Base-by-base conservation (phyloP, 2,113 vertebrate genomes). In the Panurus biarmicus region DNA sequence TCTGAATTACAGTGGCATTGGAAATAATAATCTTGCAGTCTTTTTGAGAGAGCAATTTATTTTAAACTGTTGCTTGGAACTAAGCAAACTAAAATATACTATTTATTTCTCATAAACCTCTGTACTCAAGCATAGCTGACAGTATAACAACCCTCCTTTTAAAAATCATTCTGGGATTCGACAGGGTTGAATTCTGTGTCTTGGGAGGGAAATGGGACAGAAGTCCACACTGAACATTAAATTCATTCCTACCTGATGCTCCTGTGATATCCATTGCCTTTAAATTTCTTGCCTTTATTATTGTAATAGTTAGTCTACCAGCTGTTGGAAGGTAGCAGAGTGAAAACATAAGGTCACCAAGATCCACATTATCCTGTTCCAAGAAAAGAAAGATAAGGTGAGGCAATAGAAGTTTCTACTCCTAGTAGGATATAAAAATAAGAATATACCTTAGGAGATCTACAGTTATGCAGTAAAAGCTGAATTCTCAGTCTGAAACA, bases 181-280 rank as follows among this genome's bases (percentile, higher is more conserved):
- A 88, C 11, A 76, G 53, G 9, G 24, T 51, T 70, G 38, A 92
- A 42, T 82, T 92, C 45, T 72, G 33, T 78, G 44, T 23, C 48
- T 76, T 36, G 23, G 57, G 25, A 78, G 38, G n/a, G 31, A 86
- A 81, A 88, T 4, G 12, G 44, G 48, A 58, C 28, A 70, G 56
- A 83, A 95, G 85, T 69, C 65, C 50, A 76, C 35, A 50, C 0
- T 26, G 7, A 65, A 9, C 22, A 69, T 86, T 82, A 82, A 64
- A 93, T 66, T 73, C 2, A 57, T 85, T 78, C 97, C 94, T 97
- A 99, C 99, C 99, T 97, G 99, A 99, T 96, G 99, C 99, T 96
- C 99, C 99, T 18, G 99, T 99, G 96, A 99, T 99, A 97, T 99
- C 99, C 99, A 99, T 99, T 93, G 99, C 99, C 96, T 99, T 99